Conservation (phyloP, 2,113 vertebrate species). For the Gallinago undulata region DNA sequence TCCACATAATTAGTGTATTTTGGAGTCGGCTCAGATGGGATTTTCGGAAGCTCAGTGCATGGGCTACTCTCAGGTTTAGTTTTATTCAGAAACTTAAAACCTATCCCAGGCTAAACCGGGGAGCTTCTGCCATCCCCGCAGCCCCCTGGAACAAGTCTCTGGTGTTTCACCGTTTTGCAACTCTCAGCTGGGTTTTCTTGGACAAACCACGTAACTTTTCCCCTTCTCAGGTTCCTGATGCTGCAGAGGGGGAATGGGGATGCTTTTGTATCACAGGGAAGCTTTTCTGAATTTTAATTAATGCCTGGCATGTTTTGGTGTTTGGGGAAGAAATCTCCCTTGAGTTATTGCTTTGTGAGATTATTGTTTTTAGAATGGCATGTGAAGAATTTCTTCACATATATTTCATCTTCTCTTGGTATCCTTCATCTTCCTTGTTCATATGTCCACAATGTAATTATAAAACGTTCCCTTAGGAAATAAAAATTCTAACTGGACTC, state of each 20-base stretch:
- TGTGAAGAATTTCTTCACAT: conserved; percentile 49
- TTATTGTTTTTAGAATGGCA: conserved; percentile 58
- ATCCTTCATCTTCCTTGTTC: conserved; percentile 50
- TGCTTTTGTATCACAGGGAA: background rate
- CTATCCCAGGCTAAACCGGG: background rate
- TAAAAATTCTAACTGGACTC: conserved; percentile 40
- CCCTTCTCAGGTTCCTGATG: background rate
- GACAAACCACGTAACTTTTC: background rate
- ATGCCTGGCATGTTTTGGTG: conserved; percentile 13
- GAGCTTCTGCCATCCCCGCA: background rate
- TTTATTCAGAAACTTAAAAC: background rate
- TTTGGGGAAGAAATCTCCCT: conserved; percentile 29
- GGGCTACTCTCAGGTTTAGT: background rate
- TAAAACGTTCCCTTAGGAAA: conserved; percentile 39
- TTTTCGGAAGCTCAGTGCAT: background rate
- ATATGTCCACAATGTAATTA: conserved; percentile 48
- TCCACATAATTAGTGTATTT: conserved; percentile 20
- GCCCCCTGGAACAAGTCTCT: background rate
- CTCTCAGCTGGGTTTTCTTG: background rate
- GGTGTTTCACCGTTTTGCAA: background rate
- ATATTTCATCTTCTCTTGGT: conserved; percentile 31
- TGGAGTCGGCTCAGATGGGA: conserved; percentile 14
- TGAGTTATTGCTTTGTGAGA: conserved; percentile 50
- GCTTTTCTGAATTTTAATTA: conserved; percentile 37
- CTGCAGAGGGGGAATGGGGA: background rate